These are phyloP conservation scores for Doryteuthis pealeii DNA, from an alignment of 1,140 invertebrate species.

Conservation along the genomic window DNA sequence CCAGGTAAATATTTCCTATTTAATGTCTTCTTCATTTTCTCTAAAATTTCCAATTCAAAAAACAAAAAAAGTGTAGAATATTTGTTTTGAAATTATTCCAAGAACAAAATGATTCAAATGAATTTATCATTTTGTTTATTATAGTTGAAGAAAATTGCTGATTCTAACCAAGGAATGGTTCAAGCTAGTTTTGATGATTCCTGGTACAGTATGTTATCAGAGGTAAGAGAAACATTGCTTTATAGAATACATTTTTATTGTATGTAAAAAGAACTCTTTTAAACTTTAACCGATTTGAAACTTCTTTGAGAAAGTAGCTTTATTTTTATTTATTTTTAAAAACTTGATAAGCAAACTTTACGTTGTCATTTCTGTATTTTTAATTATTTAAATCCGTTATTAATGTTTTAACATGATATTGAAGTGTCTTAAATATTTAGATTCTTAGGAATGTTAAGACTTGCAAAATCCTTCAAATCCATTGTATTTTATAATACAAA, in stretches of 20 bases:
- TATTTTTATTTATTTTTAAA: too few relatives aligned
- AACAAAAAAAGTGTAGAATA: not conserved
- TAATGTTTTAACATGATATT: too few relatives aligned
- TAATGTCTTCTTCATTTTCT: not conserved
- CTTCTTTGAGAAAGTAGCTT: too few relatives aligned
- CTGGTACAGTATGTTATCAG: constrained; percentile 84
- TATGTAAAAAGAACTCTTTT: too few relatives aligned
- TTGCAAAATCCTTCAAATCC: too few relatives aligned
- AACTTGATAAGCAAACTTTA: too few relatives aligned
- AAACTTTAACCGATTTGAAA: too few relatives aligned
- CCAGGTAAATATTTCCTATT: constrained; percentile 65
- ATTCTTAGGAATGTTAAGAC: too few relatives aligned
- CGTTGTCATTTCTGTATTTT: too few relatives aligned
- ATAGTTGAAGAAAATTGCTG: constrained; percentile 68
- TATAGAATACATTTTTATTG: not conserved
- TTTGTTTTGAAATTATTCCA: not conserved
- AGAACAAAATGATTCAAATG: not conserved
- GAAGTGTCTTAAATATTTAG: too few relatives aligned
- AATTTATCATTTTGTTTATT: constrained; percentile 18
- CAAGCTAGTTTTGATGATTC: constrained; percentile 60
- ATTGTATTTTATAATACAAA: too few relatives aligned
- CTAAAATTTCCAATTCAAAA: not conserved
- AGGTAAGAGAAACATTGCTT: constrained; percentile 57
- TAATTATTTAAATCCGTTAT: too few relatives aligned
- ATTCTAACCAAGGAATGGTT: constrained; percentile 42